Conservation (phyloP, 2,797 vertebrate species). For the Rallus crepitans region DNA sequence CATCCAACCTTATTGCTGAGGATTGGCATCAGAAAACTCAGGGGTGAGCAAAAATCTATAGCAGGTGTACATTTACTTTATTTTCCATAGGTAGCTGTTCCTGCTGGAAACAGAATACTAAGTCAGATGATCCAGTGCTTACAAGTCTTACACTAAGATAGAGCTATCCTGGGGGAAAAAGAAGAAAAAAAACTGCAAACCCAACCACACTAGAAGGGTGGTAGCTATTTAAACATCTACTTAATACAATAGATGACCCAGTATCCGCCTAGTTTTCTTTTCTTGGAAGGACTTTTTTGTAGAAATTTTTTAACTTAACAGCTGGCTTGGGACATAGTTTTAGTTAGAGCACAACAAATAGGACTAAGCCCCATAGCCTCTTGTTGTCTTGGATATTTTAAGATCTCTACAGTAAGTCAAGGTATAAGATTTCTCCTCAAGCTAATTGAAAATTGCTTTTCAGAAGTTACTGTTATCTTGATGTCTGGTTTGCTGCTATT, state of each 20-base stretch:
- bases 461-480: not conserved
- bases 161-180: not conserved
- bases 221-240: not conserved
- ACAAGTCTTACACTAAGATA: not conserved
- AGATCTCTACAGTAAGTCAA: not conserved
- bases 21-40: constrained; percentile 99
- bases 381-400: not conserved
- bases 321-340: not conserved
- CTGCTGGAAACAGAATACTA: not conserved
- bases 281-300: not conserved
- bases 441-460: not conserved
- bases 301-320: not conserved
- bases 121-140: not conserved
- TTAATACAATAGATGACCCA: not conserved
- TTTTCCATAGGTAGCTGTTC: not conserved
- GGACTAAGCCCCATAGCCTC: not conserved
- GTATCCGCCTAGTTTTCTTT: not conserved
- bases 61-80: not conserved
- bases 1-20: constrained; percentile 93
- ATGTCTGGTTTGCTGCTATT: not conserved
- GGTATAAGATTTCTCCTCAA: not conserved
- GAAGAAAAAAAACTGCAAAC: not conserved
- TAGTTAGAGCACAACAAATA: not conserved
- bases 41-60: constrained; percentile 80
- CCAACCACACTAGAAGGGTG: not conserved